phyloP scores from a whole-genome alignment of 2,797 vertebrate species.

The Sebastiscus tertius region DNA sequence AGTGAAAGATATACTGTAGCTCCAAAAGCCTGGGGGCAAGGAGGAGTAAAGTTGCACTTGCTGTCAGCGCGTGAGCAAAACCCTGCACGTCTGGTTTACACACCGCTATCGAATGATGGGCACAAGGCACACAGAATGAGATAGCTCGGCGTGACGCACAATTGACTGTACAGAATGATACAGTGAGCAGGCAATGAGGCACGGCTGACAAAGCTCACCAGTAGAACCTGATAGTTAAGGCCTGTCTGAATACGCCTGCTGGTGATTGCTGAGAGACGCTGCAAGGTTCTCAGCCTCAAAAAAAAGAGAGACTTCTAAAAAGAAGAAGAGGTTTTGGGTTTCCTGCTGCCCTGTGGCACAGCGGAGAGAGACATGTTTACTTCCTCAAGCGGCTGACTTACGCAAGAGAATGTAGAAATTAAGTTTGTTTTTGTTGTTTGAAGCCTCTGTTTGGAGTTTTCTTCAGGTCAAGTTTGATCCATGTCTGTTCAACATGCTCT shows the following conservation, averaged over 20 bases:
- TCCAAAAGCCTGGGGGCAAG: slow-evolving; percentile 23
- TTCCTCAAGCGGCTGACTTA: slow-evolving; percentile 48
- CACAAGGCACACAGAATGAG: slow-evolving; percentile 42
- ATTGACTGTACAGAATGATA: slow-evolving; percentile 18
- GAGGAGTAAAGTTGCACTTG: slow-evolving; percentile 37
- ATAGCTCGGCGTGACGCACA: slow-evolving; percentile 18
- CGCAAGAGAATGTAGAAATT: neutral
- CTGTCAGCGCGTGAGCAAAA: slow-evolving; percentile 29
- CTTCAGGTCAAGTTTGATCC: neutral
- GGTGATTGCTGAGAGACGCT: slow-evolving; percentile 8
- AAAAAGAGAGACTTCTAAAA: slow-evolving; percentile 18
- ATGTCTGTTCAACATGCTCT: neutral
- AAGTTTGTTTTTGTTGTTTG: slow-evolving; percentile 33
- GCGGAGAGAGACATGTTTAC: slow-evolving; percentile 35
- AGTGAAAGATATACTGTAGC: neutral
- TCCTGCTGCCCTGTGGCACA: slow-evolving; percentile 69
- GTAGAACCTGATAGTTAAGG: slow-evolving; percentile 57
- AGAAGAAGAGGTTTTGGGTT: slow-evolving; percentile 68
- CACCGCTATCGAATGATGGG: slow-evolving; percentile 39
- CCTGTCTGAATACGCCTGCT: slow-evolving; percentile 66
- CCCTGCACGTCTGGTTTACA: slow-evolving; percentile 36
- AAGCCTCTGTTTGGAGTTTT: neutral
- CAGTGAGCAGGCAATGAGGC: slow-evolving; percentile 33
- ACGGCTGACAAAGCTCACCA: slow-evolving; percentile 21
- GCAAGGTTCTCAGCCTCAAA: slow-evolving; percentile 23